phyloP scores from a whole-genome alignment of 2,113 vertebrate species.

The Dromas ardeola region DNA sequence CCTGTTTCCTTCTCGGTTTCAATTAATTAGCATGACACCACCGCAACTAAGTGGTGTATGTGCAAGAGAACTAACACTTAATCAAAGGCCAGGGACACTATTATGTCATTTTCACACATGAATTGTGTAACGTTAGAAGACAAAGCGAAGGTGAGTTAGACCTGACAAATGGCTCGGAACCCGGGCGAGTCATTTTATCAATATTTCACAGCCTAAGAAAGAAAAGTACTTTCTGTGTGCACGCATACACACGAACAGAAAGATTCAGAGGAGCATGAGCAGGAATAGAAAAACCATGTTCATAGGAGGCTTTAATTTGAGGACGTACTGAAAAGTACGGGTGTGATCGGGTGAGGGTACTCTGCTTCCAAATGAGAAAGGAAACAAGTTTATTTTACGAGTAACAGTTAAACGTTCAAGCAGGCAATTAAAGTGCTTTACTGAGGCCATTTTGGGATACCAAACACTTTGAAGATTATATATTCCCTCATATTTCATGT shows the following conservation, averaged over 20 bases:
- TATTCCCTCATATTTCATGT: conserved; percentile 58
- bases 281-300: neutral
- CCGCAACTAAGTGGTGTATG: neutral
- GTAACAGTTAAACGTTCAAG: conserved; percentile 4
- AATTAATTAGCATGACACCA: neutral
- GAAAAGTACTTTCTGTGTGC: neutral
- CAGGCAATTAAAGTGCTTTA: conserved; percentile 35
- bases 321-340: neutral
- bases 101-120: neutral
- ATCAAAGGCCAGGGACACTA: neutral
- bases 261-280: neutral
- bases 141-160: neutral
- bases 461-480: conserved; percentile 52
- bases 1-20: neutral
- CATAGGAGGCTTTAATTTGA: neutral
- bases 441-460: conserved; percentile 51
- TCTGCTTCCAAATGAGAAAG: neutral
- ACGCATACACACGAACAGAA: accelerated
- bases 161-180: neutral
- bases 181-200: neutral
- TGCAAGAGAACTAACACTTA: neutral
- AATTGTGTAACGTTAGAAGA: neutral
- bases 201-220: neutral
- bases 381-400: conserved; percentile 44
- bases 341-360: neutral